Percentiles rank a stretch among this genome's conserved stretches.
phyloP scores from a whole-genome alignment of 2,797 vertebrate species.

The Falco cherrug region DNA sequence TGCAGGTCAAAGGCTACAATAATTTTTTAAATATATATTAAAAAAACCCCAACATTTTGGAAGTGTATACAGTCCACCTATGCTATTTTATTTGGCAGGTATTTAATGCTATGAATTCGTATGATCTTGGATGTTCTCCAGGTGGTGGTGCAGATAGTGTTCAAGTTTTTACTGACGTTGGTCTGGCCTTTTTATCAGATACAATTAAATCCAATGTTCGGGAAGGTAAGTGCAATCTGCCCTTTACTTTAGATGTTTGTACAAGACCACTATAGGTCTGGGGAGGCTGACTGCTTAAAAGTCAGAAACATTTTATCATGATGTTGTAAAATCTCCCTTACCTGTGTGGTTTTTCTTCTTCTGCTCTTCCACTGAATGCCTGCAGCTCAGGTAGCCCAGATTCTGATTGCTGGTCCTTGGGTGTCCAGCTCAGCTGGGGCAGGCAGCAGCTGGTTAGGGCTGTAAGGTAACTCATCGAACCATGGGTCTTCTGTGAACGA shows the following conservation, averaged over 20 bases:
- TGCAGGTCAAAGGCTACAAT: fast-evolving
- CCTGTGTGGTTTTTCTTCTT: background rate
- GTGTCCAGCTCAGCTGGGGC: background rate
- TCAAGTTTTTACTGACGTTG: constrained; percentile 73
- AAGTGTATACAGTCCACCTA: background rate
- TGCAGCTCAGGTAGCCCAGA: background rate
- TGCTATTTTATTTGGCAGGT: constrained; percentile 60
- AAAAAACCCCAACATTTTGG: background rate
- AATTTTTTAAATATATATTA: background rate
- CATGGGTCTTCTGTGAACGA: background rate
- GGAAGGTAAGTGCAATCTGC: constrained; percentile 19
- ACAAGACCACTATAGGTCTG: background rate
- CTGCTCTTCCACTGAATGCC: background rate
- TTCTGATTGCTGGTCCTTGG: background rate
- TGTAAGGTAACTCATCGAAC: background rate
- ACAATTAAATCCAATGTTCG: background rate
- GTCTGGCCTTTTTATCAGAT: constrained; percentile 72
- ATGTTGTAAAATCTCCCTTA: background rate
- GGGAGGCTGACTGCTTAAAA: background rate
- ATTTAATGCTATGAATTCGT: constrained; percentile 78
- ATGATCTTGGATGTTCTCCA: constrained; percentile 76
- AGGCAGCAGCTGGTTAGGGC: background rate
- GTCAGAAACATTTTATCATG: background rate
- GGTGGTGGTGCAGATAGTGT: constrained; percentile 69
- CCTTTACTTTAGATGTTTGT: background rate